Conservation (phyloP, 2,113 vertebrate genomes). For the Empidonax traillii region DNA sequence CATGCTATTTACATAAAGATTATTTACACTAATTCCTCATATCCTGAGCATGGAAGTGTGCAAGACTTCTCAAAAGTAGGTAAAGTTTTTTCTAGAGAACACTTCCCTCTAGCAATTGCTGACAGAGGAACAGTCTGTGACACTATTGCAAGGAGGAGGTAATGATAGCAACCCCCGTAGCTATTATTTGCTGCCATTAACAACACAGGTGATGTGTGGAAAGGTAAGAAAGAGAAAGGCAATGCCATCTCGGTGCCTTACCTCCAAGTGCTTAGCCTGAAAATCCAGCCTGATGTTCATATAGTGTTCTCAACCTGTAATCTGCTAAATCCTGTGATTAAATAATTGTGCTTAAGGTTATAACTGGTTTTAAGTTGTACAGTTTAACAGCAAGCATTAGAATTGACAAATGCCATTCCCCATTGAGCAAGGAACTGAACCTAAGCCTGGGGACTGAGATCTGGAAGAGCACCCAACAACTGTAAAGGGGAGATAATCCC, state of each 20-base stretch:
- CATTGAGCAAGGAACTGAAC: neutral
- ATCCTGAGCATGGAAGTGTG: neutral
- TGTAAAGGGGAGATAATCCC: neutral
- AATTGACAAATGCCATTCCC: neutral
- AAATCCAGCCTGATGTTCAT: conserved; percentile 32
- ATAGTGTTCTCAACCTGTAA: conserved; percentile 25
- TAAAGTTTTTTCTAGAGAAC: neutral
- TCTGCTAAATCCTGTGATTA: conserved; percentile 21
- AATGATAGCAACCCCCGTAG: neutral
- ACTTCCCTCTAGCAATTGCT: neutral
- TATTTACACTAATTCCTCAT: neutral
- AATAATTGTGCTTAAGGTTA: conserved; percentile 52
- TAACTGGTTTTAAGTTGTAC: conserved; percentile 14
- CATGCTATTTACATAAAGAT: neutral
- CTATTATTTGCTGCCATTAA: conserved; percentile 7
- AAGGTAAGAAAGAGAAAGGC: conserved; percentile 6
- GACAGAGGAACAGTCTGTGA: neutral
- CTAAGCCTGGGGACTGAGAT: neutral
- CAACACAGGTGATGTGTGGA: neutral
- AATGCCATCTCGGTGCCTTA: neutral
- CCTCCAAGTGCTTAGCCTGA: neutral
- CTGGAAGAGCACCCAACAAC: neutral
- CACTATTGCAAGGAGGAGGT: neutral
- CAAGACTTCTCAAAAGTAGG: neutral
- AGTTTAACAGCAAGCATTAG: neutral